Conservation (phyloP, 2,888 invertebrate species). For the Calameuta idolon region DNA sequence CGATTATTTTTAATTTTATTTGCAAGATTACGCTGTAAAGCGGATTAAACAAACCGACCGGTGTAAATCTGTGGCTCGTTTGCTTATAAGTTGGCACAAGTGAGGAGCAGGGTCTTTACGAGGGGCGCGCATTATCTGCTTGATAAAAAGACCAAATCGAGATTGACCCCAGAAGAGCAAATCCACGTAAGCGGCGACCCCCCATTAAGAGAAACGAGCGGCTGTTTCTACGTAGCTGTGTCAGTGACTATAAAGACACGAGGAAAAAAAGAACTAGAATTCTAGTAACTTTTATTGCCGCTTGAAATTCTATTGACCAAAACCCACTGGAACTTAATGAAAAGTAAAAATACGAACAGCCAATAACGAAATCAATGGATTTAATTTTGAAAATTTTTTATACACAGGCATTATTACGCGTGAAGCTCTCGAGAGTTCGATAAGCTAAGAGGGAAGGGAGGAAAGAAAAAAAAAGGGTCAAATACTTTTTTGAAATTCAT, state of each 20-base stretch:
- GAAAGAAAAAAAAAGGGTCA: no score
- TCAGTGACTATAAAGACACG: not conserved
- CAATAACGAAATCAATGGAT: not conserved
- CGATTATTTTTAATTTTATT: no score
- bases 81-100: not conserved
- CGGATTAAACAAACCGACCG: not conserved
- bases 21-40: not conserved
- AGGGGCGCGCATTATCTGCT: not conserved
- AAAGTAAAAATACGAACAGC: not conserved
- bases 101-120: not conserved
- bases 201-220: not conserved
- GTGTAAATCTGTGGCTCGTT: not conserved
- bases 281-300: not conserved
- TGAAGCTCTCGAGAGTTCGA: no score
- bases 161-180: not conserved
- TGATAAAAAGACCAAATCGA: not conserved
- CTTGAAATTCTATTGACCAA: not conserved
- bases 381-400: not conserved
- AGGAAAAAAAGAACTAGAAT: not conserved
- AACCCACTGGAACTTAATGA: not conserved
- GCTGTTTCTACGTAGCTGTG: not conserved
- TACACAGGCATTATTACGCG: not conserved
- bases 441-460: no score
- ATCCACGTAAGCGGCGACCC: not conserved
- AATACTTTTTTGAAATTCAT: no score